Conservation (phyloP, 2,797 vertebrate species). For the Urocyon cinereoargenteus region DNA sequence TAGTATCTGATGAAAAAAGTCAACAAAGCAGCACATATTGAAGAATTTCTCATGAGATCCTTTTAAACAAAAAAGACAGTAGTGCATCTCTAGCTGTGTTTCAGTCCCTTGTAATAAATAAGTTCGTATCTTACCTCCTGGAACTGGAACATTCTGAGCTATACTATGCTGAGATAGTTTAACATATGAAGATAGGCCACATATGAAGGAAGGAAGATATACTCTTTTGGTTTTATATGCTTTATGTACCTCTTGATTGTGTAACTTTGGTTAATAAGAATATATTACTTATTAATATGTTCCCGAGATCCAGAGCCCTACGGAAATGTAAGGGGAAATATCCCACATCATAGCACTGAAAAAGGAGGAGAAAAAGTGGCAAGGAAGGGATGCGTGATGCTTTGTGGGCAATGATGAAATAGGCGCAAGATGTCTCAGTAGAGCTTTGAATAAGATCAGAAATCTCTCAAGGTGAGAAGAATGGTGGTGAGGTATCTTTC, state of each 20-base stretch:
- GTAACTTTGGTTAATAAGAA: not conserved
- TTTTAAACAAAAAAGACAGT: not conserved
- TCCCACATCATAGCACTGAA: too few relatives aligned
- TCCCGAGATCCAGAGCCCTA: not conserved
- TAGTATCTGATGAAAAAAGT: not conserved
- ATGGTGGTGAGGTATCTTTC: not conserved
- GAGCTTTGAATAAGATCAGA: not conserved
- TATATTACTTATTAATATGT: not conserved
- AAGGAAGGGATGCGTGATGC: not conserved
- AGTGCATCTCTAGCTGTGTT: not conserved
- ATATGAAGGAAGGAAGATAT: not conserved
- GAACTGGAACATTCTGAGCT: not conserved
- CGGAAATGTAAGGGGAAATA: not conserved
- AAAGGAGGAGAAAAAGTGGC: not conserved
- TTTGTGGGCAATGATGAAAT: not conserved
- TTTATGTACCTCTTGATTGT: not conserved
- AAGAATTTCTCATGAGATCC: not conserved
- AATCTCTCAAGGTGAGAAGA: not conserved
- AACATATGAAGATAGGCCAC: not conserved
- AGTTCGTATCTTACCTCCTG: not conserved
- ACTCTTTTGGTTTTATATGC: not conserved
- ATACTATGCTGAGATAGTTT: not conserved
- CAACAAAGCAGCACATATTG: not conserved
- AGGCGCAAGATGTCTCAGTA: not conserved
- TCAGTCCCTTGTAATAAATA: not conserved